These are phyloP conservation scores for Engraulis encrasicolus DNA, from an alignment of 2,113 vertebrate genomes.

Conservation along the genomic window DNA sequence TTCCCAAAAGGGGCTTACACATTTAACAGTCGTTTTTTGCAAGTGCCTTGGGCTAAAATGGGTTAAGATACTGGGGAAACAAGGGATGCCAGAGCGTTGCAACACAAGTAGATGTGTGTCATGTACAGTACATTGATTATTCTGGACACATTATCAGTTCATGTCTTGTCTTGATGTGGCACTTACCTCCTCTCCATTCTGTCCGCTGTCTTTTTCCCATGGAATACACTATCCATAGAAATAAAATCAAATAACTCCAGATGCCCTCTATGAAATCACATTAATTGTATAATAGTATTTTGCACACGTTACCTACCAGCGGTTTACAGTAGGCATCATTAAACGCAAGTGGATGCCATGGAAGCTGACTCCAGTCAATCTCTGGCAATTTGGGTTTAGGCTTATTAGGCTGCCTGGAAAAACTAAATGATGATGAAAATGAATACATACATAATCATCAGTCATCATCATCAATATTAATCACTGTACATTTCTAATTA, in stretches of 20 bases:
- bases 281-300: neutral
- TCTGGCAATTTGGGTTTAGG: neutral
- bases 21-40: too few relatives aligned
- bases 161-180: neutral
- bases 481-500: too few relatives aligned
- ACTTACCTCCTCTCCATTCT: neutral
- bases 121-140: too few relatives aligned
- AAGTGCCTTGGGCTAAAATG: too few relatives aligned
- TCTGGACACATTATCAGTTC: too few relatives aligned
- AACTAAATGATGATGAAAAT: neutral
- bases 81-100: too few relatives aligned
- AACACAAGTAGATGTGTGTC: too few relatives aligned
- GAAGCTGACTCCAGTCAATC: neutral
- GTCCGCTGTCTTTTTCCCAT: neutral
- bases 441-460: too few relatives aligned
- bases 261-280: neutral
- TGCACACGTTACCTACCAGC: neutral
- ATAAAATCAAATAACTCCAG: neutral
- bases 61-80: too few relatives aligned
- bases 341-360: neutral
- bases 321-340: neutral
- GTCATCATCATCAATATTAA: neutral
- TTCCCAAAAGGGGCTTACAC: too few relatives aligned
- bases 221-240: neutral
- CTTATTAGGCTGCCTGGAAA: neutral